Evolutionary conservation across 2,113 vertebrate genomes (phyloP).

Genomic region (Ceyx melanurus): DNA sequence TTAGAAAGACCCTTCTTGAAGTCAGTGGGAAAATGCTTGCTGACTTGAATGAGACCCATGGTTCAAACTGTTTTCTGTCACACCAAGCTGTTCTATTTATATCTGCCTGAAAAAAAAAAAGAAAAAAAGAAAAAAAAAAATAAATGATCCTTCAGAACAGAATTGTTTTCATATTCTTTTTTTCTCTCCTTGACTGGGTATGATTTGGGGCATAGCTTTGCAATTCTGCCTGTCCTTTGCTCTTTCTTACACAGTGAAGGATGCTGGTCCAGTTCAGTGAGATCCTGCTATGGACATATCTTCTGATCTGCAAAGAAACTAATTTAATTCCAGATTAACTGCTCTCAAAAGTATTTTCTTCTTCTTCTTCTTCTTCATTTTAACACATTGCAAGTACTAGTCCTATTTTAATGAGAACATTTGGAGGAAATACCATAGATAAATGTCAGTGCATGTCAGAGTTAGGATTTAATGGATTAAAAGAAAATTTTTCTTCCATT

Average conservation of each 20-base stretch:
- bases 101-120: not conserved
- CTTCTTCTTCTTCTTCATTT: not conserved
- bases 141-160: not conserved
- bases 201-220: not conserved
- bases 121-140: not conserved
- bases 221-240: constrained; percentile 43
- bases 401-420: constrained; percentile 38
- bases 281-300: constrained; percentile 35
- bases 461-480: not conserved
- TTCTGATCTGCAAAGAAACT: constrained; percentile 53
- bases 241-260: not conserved
- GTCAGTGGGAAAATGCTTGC: not conserved
- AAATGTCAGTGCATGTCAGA: constrained; percentile 34
- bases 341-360: constrained; percentile 35
- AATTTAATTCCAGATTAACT: constrained; percentile 67
- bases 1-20: not conserved
- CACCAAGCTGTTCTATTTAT: not conserved
- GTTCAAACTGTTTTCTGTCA: not conserved
- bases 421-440: constrained; percentile 1
- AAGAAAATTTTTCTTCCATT: not conserved
- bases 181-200: not conserved
- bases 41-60: not conserved
- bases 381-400: constrained; percentile 8
- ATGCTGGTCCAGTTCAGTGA: constrained; percentile 30
- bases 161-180: constrained; percentile 6